Evolutionary conservation across 2,797 vertebrate species (phyloP).

Genomic region (Bradypodion pumilum): DNA sequence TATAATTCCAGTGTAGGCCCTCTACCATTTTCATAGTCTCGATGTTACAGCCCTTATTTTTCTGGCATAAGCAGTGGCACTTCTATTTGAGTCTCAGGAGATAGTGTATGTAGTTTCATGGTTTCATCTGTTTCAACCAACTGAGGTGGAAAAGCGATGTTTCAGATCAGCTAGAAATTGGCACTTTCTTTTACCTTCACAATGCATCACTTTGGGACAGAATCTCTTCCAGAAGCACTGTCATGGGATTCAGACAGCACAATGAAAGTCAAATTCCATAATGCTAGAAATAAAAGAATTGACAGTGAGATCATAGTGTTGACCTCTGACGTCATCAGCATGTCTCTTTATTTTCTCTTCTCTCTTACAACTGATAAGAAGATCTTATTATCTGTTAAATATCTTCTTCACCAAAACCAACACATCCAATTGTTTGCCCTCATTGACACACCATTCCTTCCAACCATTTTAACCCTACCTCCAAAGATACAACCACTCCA

Average conservation of each 20-base stretch:
- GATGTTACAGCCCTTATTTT: background rate
- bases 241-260: conserved; percentile 76
- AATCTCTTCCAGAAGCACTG: conserved; percentile 66
- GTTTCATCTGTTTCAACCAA: too few relatives aligned
- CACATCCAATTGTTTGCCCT: too few relatives aligned
- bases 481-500: too few relatives aligned
- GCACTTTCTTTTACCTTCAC: conserved; percentile 53
- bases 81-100: background rate
- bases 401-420: too few relatives aligned
- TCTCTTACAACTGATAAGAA: too few relatives aligned
- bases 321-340: conserved; percentile 84
- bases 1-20: background rate
- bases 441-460: too few relatives aligned
- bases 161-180: background rate
- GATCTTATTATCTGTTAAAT: too few relatives aligned
- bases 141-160: conserved; percentile 16
- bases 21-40: background rate
- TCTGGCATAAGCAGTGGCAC: background rate
- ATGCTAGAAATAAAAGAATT: conserved; percentile 75
- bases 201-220: conserved; percentile 60
- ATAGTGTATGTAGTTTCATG: background rate
- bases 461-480: too few relatives aligned
- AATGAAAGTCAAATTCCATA: conserved; percentile 83
- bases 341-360: conserved; percentile 84
- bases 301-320: conserved; percentile 84